Evolutionary conservation across 1,140 invertebrate genomes (phyloP).

Genomic region (Pogonus chalceus): DNA sequence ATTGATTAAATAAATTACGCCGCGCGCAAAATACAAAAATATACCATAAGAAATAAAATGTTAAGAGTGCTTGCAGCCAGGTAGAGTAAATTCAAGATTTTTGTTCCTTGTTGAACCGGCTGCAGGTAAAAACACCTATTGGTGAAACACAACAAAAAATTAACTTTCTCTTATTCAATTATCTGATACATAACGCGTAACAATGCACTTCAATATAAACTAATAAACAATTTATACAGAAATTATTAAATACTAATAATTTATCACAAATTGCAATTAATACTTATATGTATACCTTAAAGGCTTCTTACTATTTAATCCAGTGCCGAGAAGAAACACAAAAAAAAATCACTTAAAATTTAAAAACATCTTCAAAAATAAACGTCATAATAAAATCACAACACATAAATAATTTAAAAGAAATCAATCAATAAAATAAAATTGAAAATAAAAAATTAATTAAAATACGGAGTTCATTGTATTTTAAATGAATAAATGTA

Average conservation of each 20-base stretch:
- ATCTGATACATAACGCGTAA: not conserved
- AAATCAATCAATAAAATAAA: not conserved
- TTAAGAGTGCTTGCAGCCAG: too few species aligned
- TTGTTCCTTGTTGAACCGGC: not conserved
- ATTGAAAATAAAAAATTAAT: too few species aligned
- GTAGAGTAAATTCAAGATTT: not conserved
- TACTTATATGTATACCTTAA: not conserved
- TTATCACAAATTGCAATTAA: not conserved
- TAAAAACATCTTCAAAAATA: not conserved
- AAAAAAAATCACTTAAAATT: not conserved
- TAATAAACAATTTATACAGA: not conserved
- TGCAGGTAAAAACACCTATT: not conserved
- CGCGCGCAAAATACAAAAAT: too few species aligned
- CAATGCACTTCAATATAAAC: not conserved
- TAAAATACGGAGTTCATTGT: too few species aligned
- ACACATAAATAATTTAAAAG: not conserved
- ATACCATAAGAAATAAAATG: too few species aligned
- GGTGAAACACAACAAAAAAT: not conserved
- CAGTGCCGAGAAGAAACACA: not conserved
- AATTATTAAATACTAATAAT: not conserved
- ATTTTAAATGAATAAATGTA: not conserved
- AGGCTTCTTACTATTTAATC: too few species aligned
- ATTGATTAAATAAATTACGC: too few species aligned
- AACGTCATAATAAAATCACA: not conserved
- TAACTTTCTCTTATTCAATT: not conserved